Evolutionary conservation across 2,888 invertebrate species (phyloP), one percentile per base, ranked within the genome.

Genomic region (Vesta saturnalis): DNA sequence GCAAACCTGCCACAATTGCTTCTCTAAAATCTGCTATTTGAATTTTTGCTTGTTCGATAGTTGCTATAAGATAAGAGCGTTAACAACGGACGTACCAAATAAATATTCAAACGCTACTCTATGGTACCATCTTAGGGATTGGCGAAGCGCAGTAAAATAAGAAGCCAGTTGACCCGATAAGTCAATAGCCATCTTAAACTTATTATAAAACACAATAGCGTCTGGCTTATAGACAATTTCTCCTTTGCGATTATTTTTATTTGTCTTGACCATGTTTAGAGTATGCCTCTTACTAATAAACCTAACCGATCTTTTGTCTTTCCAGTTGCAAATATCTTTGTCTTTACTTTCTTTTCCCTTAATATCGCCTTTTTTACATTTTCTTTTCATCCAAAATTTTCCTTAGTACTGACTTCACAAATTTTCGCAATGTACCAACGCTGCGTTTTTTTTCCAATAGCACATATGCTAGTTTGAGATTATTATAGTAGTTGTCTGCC

Each of bases 361-460:
- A n/a, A n/a, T n/a, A n/a, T 52, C 60, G 52, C 61, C 54, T 22
- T 35, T 39, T 59, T 60, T 64, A 49, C n/a, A 43, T 55, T 47
- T 19, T 62, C 47, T 52, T 62, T 22, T 54, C 62, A 55, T 62
- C 54, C 35, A 55, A 62, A 62, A 55, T 35, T 47, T 60, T 47
- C 21, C 23, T 60, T 49, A 22, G 49, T 18, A 49, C 49, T 12
- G 21, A 12, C 46, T 46, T 46, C 21, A 47, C 60, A 46, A 46
- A 21, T 60, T 60, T 60, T 46, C 46, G 43, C 47, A 60, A 47
- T 18, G 46, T 61, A 23, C 61, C 1, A 19, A 61, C 49, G 19
- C 2, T 54, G 55, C 30, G 16, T 62, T 62, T 35, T 18, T 30
- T 30, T 30, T 4, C 30, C 10, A 30, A 10, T 30, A 6, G 5